Percentiles rank a stretch among this genome's conserved stretches.
phyloP scores from a whole-genome alignment of 2,797 vertebrate species.

The Cetoscarus ocellatus region DNA sequence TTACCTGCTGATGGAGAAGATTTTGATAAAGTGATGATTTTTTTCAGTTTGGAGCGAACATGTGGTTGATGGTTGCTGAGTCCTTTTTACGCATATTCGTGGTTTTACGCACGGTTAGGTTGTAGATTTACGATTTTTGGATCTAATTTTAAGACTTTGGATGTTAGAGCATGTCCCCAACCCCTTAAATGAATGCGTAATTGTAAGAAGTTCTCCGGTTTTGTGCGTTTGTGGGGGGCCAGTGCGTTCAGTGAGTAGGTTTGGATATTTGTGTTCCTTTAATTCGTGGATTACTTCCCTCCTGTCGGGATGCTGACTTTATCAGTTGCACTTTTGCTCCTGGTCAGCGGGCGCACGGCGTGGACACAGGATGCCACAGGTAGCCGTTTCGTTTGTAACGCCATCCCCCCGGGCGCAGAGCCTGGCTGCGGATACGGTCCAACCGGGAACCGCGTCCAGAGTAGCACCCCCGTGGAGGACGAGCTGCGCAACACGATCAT shows the following conservation, averaged over 20 bases:
- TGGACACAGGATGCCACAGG: slow-evolving; percentile 79
- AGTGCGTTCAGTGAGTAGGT: background rate
- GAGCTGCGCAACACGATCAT: slow-evolving; percentile 92
- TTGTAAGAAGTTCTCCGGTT: background rate
- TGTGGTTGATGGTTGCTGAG: slow-evolving; percentile 62
- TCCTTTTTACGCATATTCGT: slow-evolving; percentile 45
- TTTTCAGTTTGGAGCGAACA: slow-evolving; percentile 27
- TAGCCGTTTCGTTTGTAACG: slow-evolving; percentile 94
- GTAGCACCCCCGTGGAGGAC: slow-evolving; percentile 88
- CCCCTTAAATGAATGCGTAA: slow-evolving; percentile 19
- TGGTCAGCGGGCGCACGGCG: slow-evolving; percentile 70
- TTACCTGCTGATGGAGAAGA: slow-evolving; percentile 32
- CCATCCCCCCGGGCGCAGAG: slow-evolving; percentile 88
- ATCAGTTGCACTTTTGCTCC: slow-evolving; percentile 79
- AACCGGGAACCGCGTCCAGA: slow-evolving; percentile 84
- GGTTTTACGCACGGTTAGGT: slow-evolving; percentile 6
- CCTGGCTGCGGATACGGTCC: slow-evolving; percentile 88
- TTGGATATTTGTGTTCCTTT: slow-evolving; percentile 1
- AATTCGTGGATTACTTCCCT: slow-evolving; percentile 16
- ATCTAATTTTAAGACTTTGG: slow-evolving; percentile 30
- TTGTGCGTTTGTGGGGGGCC: background rate
- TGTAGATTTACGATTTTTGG: slow-evolving; percentile 18
- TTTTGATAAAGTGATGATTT: background rate
- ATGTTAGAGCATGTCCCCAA: slow-evolving; percentile 24
- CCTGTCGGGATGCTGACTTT: slow-evolving; percentile 82